Conservation (phyloP, 1,140 invertebrate genomes). For the Drosophila fuyamai region DNA sequence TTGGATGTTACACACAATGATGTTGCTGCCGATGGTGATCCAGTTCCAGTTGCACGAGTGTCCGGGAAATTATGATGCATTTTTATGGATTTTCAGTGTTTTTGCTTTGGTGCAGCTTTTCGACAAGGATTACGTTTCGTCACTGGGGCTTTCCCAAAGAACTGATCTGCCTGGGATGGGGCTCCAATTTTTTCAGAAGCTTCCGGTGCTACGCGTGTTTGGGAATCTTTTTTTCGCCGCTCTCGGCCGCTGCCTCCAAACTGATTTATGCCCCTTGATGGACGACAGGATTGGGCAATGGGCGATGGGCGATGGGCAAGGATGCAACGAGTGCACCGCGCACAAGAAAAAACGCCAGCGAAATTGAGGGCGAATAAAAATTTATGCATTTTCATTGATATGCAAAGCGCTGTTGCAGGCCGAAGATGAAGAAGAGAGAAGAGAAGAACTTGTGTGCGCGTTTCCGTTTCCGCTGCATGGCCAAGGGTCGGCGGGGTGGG, state of each 20-base stretch:
- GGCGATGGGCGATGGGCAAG: constrained; percentile 28
- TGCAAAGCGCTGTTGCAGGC: constrained; percentile 67
- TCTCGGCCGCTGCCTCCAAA: constrained; percentile 29
- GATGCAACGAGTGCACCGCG: constrained; percentile 60
- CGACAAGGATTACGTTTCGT: constrained; percentile 59
- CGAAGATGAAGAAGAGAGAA: constrained; percentile 67
- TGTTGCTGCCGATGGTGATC: constrained; percentile 52
- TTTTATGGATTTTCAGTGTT: constrained; percentile 85
- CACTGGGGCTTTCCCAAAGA: constrained; percentile 39
- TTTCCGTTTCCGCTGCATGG: constrained; percentile 75
- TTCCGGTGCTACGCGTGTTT: constrained; percentile 58
- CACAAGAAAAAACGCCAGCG: constrained; percentile 23
- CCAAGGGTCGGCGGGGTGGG: constrained; percentile 13
- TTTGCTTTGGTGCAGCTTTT: constrained; percentile 72
- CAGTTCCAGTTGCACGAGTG: constrained; percentile 52
- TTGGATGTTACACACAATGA: constrained; percentile 26
- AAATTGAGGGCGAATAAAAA: constrained; percentile 66
- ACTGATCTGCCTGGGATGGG: constrained; percentile 19
- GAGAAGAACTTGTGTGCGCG: constrained; percentile 74
- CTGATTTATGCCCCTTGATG: constrained; percentile 84
- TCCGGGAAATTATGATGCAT: constrained; percentile 83
- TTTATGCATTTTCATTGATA: constrained; percentile 84
- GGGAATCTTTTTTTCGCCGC: constrained; percentile 35
- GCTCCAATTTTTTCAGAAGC: constrained; percentile 56
- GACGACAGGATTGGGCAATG: constrained; percentile 53